phyloP scores from a whole-genome alignment of 2,888 invertebrate genomes.

The Cryptocheilus praepositus region DNA sequence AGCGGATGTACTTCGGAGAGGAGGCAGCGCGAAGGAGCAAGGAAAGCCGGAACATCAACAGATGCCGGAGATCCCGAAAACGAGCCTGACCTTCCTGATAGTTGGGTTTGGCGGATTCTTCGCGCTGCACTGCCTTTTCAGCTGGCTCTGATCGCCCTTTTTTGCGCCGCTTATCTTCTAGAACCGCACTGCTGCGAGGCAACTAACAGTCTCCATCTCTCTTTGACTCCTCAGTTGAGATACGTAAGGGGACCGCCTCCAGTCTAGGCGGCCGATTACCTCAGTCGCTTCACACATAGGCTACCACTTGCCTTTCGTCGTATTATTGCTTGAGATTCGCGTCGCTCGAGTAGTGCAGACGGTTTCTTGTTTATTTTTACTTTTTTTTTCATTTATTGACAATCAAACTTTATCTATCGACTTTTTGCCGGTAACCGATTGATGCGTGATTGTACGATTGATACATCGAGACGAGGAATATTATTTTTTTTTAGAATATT shows the following conservation, averaged over 20 bases:
- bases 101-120: slow-evolving; percentile 84
- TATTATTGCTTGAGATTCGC: too few relatives aligned
- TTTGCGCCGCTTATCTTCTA: slow-evolving; percentile 84
- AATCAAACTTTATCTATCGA: too few relatives aligned
- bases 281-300: too few relatives aligned
- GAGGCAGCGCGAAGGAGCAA: not conserved
- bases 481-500: too few relatives aligned
- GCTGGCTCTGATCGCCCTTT: slow-evolving; percentile 83
- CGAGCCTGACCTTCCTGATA: slow-evolving; percentile 77
- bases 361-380: too few relatives aligned
- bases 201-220: slow-evolving; percentile 85
- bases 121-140: slow-evolving; percentile 87
- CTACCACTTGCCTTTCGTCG: too few relatives aligned
- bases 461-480: too few relatives aligned
- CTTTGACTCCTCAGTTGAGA: slow-evolving; percentile 86
- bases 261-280: slow-evolving; percentile 75
- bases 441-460: too few relatives aligned
- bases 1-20: not conserved
- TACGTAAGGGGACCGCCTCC: slow-evolving; percentile 91
- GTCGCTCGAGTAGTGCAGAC: too few relatives aligned
- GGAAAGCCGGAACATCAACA: slow-evolving; percentile 56
- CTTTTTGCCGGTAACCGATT: too few relatives aligned
- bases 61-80: slow-evolving; percentile 76
- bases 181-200: slow-evolving; percentile 88
- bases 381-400: too few relatives aligned